phyloP scores from a whole-genome alignment of 2,797 vertebrate genomes.

The Phoebastria nigripes region DNA sequence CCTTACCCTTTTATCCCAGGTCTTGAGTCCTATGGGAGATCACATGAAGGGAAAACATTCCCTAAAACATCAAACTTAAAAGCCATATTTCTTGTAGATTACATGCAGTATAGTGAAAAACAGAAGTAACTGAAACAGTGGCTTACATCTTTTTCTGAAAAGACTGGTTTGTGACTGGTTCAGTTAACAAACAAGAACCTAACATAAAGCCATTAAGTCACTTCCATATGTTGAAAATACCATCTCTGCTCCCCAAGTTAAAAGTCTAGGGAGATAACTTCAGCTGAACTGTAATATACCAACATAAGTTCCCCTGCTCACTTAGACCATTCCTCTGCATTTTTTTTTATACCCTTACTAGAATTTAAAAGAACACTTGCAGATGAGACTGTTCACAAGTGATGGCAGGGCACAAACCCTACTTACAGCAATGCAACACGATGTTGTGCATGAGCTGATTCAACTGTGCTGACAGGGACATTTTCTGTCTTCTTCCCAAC shows the following conservation, averaged over 20 bases:
- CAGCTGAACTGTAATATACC: not conserved
- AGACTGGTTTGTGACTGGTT: not conserved
- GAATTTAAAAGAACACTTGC: not conserved
- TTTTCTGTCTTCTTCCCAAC: not conserved
- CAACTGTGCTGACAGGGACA: not conserved
- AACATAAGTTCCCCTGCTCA: not conserved
- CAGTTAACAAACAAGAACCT: not conserved
- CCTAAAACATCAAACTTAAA: not conserved
- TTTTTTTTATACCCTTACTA: not conserved
- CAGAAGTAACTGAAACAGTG: not conserved
- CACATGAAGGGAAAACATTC: not conserved
- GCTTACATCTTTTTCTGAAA: not conserved
- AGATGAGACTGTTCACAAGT: not conserved
- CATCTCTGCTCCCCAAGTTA: not conserved
- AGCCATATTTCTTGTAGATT: not conserved
- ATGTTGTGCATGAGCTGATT: rapidly evolving
- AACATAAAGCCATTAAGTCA: not conserved
- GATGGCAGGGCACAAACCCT: not conserved
- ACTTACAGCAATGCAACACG: not conserved
- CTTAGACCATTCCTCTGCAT: not conserved
- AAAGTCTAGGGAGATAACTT: not conserved
- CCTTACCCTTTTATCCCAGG: not conserved
- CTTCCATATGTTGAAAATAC: not conserved
- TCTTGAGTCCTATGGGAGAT: not conserved
- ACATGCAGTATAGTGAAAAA: not conserved